These are phyloP conservation scores for Cydia splendana DNA, from an alignment of 1,140 invertebrate genomes.

Conservation along the genomic window DNA sequence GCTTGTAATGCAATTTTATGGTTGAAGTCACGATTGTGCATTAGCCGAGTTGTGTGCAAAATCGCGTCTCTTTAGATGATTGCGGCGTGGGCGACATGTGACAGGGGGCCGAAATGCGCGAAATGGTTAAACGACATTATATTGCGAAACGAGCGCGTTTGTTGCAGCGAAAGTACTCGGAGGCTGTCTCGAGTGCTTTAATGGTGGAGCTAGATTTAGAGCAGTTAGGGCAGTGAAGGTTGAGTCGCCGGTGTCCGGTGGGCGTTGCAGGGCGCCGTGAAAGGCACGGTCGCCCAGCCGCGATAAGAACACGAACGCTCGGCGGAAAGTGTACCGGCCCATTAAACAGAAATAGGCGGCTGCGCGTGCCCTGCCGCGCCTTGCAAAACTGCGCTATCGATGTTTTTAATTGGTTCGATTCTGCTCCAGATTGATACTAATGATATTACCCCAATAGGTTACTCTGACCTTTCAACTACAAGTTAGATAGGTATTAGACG, in stretches of 20 bases:
- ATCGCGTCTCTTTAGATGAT: constrained; percentile 35
- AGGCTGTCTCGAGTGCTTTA: constrained; percentile 15
- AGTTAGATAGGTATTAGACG: background rate
- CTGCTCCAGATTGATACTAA: constrained; percentile 36
- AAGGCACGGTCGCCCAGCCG: constrained; percentile 57
- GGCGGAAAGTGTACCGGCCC: constrained; percentile 46
- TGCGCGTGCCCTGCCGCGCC: constrained; percentile 34
- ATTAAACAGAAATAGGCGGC: constrained; percentile 26
- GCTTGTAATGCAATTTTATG: constrained; percentile 45
- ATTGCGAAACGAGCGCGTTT: constrained; percentile 34
- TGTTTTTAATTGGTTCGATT: constrained; percentile 53
- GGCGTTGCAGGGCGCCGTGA: constrained; percentile 59
- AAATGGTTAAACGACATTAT: constrained; percentile 36
- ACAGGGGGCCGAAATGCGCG: constrained; percentile 34
- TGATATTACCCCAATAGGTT: constrained; percentile 47
- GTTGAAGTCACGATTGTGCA: constrained; percentile 42
- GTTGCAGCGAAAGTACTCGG: constrained; percentile 39
- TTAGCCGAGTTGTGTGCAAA: constrained; percentile 32
- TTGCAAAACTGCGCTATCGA: constrained; percentile 47
- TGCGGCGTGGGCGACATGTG: constrained; percentile 40
- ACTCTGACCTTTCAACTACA: constrained; percentile 38
- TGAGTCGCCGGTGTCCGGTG: constrained; percentile 48
- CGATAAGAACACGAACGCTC: constrained; percentile 50
- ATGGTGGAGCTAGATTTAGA: constrained; percentile 40
- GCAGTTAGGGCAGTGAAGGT: constrained; percentile 50